These are phyloP conservation scores for Parapsyche elsis DNA, from an alignment of 1,140 invertebrate species.

Conservation along the genomic window DNA sequence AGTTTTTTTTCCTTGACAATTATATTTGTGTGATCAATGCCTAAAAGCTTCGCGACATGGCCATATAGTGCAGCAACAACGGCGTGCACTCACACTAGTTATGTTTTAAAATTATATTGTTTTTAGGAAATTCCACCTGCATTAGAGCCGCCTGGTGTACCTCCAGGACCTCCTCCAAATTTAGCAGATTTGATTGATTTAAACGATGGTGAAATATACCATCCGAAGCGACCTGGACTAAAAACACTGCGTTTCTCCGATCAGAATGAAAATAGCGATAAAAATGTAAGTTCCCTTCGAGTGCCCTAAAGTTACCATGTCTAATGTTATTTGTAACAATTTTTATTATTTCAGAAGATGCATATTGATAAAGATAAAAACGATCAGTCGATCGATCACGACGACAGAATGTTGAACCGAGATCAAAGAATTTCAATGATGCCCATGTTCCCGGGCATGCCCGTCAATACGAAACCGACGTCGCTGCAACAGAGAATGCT, in stretches of 20 bases:
- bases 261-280: constrained; percentile 63
- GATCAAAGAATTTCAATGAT: not conserved
- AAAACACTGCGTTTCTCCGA: constrained; percentile 76
- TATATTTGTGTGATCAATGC: no score
- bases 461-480: constrained; percentile 70
- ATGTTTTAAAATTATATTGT: constrained; percentile 20
- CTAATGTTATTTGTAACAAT: no score
- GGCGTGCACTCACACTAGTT: constrained; percentile 20
- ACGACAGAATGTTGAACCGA: constrained; percentile 34
- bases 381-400: constrained; percentile 43
- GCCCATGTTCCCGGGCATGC: constrained; percentile 6
- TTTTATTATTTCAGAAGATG: constrained; percentile 39
- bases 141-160: constrained; percentile 85
- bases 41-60: no score
- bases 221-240: constrained; percentile 62
- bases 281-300: constrained; percentile 38
- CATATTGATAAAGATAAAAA: constrained; percentile 38
- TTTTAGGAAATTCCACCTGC: constrained; percentile 63
- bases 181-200: constrained; percentile 66
- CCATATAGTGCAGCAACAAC: no score
- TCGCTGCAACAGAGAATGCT: constrained; percentile 86
- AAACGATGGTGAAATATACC: constrained; percentile 71
- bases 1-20: no score
- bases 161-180: constrained; percentile 84
- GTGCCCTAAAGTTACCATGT: no score